Evolutionary conservation across 1,140 invertebrate species (phyloP).

Genomic region (Heliconius hermathena): DNA sequence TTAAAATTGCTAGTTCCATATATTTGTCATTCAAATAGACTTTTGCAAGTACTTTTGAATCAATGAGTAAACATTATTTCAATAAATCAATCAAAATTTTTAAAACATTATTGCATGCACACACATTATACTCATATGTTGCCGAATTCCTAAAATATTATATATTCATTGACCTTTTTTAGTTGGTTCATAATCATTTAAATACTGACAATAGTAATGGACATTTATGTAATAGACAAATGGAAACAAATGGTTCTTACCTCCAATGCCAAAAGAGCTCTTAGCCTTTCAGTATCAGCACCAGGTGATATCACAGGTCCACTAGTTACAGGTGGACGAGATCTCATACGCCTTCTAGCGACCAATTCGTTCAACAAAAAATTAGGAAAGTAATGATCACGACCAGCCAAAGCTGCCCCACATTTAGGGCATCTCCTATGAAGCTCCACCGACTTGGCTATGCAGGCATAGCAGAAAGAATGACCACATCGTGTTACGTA

Average conservation of each 20-base stretch:
- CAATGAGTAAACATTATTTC: too few relatives aligned
- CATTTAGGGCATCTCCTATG: conserved; percentile 94
- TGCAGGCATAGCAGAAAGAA: conserved; percentile 95
- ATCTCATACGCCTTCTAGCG: conserved; percentile 85
- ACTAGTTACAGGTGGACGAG: neutral
- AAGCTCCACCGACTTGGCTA: conserved; percentile 89
- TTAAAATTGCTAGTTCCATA: too few relatives aligned
- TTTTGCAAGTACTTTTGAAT: too few relatives aligned
- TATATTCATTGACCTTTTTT: too few relatives aligned
- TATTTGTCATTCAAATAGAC: too few relatives aligned
- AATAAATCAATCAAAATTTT: too few relatives aligned
- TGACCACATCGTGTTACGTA: conserved; percentile 97
- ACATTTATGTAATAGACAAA: neutral
- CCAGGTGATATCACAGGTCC: conserved; percentile 1
- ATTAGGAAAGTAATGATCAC: conserved; percentile 93
- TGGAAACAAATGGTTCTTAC: neutral
- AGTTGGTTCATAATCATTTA: too few relatives aligned
- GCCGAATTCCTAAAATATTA: too few relatives aligned
- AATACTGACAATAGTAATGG: too few relatives aligned
- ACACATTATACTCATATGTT: too few relatives aligned
- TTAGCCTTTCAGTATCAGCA: conserved; percentile 81
- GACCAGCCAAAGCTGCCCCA: conserved; percentile 86
- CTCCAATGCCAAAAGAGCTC: conserved; percentile 86
- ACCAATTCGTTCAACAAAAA: conserved; percentile 92
- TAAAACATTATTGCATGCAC: too few relatives aligned